Conservation (phyloP, 2,113 vertebrate species). For the Sterrhoptilus dennistouni region DNA sequence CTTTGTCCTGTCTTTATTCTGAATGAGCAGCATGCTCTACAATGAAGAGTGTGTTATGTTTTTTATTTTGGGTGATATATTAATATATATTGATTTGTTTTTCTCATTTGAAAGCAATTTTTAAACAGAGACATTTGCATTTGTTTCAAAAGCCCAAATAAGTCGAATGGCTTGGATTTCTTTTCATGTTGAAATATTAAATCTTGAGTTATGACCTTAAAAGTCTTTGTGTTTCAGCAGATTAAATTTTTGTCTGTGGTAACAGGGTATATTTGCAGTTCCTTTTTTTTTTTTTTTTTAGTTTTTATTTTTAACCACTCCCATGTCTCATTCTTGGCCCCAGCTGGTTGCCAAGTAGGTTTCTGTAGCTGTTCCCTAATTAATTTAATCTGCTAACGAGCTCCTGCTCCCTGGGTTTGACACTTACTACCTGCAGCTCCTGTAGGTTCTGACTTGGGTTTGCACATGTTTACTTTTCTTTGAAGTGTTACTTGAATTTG, state of each 20-base stretch:
- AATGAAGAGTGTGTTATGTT: constrained; percentile 33
- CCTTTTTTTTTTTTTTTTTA: not conserved
- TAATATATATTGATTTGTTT: constrained; percentile 50
- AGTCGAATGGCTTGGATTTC: constrained; percentile 42
- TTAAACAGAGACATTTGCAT: constrained; percentile 44
- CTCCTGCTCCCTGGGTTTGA: not conserved
- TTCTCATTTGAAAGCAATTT: constrained; percentile 36
- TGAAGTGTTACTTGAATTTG: constrained; percentile 76
- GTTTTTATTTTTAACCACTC: not conserved
- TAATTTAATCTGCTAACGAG: not conserved
- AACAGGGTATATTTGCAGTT: constrained; percentile 21
- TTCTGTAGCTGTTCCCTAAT: not conserved
- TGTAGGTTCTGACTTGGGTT: constrained; percentile 42
- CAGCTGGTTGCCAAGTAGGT: not conserved
- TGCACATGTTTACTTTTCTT: constrained; percentile 69
- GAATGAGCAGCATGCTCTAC: constrained; percentile 52
- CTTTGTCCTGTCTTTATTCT: constrained; percentile 48
- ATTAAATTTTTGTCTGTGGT: constrained; percentile 16
- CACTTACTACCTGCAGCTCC: not conserved
- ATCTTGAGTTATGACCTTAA: constrained; percentile 61
- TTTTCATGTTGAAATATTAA: constrained; percentile 69
- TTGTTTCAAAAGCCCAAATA: constrained; percentile 46
- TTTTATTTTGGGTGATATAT: constrained; percentile 36
- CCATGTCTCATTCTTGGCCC: not conserved
- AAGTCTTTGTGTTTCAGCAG: constrained; percentile 21